phyloP scores from a whole-genome alignment of 2,797 vertebrate species.

The Aphelocoma californica region DNA sequence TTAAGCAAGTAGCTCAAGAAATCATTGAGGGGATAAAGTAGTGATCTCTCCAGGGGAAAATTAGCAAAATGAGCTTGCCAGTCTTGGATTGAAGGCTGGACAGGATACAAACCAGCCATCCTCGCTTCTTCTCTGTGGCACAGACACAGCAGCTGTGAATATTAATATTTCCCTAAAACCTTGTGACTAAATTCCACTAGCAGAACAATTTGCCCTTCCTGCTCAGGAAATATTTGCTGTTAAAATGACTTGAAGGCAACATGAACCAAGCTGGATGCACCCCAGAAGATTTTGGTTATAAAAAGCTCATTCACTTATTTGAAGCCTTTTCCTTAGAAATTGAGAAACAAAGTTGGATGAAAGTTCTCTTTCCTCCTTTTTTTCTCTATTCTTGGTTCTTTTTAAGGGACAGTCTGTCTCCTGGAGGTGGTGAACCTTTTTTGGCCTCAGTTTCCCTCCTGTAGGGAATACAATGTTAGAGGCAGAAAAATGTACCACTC shows the following conservation, averaged over 20 bases:
- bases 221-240: conserved; percentile 49
- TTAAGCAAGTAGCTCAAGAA: conserved; percentile 37
- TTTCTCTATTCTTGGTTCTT: conserved; percentile 15
- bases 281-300: background rate
- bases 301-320: conserved; percentile 43
- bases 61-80: background rate
- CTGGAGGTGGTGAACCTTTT: background rate
- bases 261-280: conserved; percentile 14
- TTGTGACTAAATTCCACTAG: conserved; percentile 42
- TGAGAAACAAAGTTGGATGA: background rate
- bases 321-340: background rate
- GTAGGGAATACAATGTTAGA: background rate
- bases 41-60: background rate
- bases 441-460: background rate
- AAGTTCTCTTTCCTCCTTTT: background rate
- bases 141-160: conserved; percentile 16
- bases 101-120: conserved; percentile 15
- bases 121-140: background rate
- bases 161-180: conserved; percentile 30
- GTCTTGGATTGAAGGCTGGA: background rate
- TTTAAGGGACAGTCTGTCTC: conserved; percentile 8
- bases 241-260: conserved; percentile 8
- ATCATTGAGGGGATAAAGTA: background rate
- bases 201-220: conserved; percentile 45
- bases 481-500: conserved; percentile 30